phyloP scores from a whole-genome alignment of 2,113 vertebrate genomes.

The Gasterosteus nipponicus region DNA sequence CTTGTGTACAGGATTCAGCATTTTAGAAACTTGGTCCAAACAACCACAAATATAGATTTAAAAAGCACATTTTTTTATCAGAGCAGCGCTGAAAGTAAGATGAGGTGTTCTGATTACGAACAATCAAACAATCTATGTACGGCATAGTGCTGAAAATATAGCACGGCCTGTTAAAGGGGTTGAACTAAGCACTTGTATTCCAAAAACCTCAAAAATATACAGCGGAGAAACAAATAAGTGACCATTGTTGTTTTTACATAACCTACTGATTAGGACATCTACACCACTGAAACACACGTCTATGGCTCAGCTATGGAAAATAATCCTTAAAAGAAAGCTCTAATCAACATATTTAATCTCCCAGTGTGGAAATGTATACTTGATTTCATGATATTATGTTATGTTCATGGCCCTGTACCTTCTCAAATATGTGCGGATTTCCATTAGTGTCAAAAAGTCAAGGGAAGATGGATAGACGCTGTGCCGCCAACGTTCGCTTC shows the following conservation, averaged over 20 bases:
- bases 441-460: neutral
- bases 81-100: constrained; percentile 27
- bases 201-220: constrained; percentile 35
- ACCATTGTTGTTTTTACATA: constrained; percentile 22
- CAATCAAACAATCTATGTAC: constrained; percentile 40
- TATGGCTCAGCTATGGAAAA: constrained; percentile 60
- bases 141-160: constrained; percentile 43
- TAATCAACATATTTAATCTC: constrained; percentile 40
- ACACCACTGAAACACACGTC: constrained; percentile 48
- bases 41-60: constrained; percentile 30
- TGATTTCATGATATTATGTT: neutral
- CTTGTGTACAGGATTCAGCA: constrained; percentile 16
- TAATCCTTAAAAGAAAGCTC: constrained; percentile 40
- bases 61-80: constrained; percentile 32
- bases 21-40: constrained; percentile 32
- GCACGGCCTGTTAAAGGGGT: constrained; percentile 42
- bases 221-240: constrained; percentile 34
- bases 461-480: constrained; percentile 4
- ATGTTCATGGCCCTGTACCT: neutral
- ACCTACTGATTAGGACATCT: constrained; percentile 30
- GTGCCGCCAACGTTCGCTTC: neutral
- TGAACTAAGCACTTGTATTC: constrained; percentile 11
- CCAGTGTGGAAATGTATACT: constrained; percentile 13
- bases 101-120: constrained; percentile 38
- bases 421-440: constrained; percentile 8